phyloP scores from a whole-genome alignment of 2,888 invertebrate species.

The Byasa hedistus region DNA sequence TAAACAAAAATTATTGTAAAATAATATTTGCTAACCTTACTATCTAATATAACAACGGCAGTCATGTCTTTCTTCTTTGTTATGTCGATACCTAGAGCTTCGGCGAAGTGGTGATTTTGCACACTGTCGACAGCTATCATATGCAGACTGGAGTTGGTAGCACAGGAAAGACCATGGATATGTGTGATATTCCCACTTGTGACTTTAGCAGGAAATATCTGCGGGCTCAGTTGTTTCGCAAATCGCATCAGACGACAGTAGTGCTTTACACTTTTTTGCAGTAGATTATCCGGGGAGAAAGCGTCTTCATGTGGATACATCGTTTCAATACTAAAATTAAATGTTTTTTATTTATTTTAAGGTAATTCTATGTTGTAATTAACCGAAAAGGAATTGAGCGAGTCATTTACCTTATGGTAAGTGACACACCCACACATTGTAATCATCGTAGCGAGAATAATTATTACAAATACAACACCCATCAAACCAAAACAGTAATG shows the following conservation, averaged over 20 bases:
- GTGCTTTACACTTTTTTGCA: conserved; percentile 61
- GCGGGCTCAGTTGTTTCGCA: conserved; percentile 61
- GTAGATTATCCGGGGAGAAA: conserved; percentile 75
- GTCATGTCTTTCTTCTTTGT: conserved; percentile 81
- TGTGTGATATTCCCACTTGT: conserved; percentile 47
- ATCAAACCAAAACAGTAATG: too few relatives aligned
- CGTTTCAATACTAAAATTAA: conserved; percentile 58
- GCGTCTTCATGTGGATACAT: conserved; percentile 74
- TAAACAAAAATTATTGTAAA: not conserved
- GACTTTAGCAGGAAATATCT: conserved; percentile 51
- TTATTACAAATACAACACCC: too few relatives aligned
- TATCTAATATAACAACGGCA: conserved; percentile 85
- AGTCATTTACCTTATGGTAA: too few relatives aligned
- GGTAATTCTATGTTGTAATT: too few relatives aligned
- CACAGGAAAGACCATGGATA: conserved; percentile 75
- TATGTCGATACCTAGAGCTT: conserved; percentile 86
- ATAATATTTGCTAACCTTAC: conserved; percentile 74
- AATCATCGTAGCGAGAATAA: too few relatives aligned
- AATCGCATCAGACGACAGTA: conserved; percentile 63
- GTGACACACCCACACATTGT: too few relatives aligned
- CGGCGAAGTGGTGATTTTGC: conserved; percentile 86
- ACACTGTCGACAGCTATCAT: conserved; percentile 86
- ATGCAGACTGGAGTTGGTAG: conserved; percentile 57
- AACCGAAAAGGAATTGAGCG: too few relatives aligned
- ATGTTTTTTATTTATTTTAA: too few relatives aligned